A percentile compares a stretch with the other conserved stretches of the same genome.
These are phyloP conservation scores for Rhinichthys osculus DNA, from an alignment of 2,797 vertebrate genomes.

Conservation along the genomic window DNA sequence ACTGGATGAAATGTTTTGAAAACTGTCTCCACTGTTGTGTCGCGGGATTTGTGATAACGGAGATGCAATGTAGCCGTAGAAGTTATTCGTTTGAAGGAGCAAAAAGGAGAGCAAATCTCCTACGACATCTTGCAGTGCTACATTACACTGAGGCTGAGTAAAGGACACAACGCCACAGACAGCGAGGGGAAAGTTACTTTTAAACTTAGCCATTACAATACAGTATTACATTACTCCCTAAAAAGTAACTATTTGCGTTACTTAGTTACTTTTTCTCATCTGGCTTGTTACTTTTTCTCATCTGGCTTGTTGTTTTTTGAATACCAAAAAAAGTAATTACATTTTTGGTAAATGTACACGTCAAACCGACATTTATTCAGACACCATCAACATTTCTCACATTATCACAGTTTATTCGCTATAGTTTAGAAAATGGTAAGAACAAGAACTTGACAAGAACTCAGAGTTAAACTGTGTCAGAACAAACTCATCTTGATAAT, in stretches of 20 bases:
- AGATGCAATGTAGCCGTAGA: not conserved
- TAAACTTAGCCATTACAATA: not conserved
- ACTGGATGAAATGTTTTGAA: no score
- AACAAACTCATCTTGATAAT: no score
- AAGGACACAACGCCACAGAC: no score
- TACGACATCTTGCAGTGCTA: not conserved
- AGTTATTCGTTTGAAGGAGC: not conserved
- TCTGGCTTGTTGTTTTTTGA: not conserved
- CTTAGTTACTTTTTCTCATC: not conserved
- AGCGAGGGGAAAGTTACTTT: not conserved
- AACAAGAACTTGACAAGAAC: no score
- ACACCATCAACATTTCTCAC: not conserved
- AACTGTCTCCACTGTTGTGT: not conserved
- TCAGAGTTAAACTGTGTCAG: no score
- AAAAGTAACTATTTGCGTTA: not conserved
- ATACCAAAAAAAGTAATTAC: not conserved
- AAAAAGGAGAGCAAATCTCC: not conserved
- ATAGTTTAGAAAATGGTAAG: no score
- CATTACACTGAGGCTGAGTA: not conserved
- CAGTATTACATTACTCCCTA: not conserved
- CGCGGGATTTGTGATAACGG: not conserved
- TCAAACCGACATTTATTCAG: no score
- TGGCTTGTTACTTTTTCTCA: not conserved
- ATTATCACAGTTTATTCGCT: no score
- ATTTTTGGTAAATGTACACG: no score